Evolutionary conservation across 2,797 vertebrate genomes (phyloP).

Genomic region (Sarcophilus harrisii): DNA sequence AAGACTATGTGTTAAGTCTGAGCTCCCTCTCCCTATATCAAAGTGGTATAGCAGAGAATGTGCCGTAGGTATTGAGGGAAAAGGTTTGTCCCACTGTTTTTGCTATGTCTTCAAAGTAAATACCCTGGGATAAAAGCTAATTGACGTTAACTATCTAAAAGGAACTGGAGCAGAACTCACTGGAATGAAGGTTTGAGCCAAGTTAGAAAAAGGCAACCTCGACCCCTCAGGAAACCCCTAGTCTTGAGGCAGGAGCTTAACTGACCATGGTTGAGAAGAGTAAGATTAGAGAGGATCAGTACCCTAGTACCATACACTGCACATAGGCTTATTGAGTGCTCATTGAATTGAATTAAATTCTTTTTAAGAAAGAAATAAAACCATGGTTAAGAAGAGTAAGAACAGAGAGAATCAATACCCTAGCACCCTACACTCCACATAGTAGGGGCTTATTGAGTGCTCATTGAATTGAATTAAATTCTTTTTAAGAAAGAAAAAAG

Average conservation of each 20-base stretch:
- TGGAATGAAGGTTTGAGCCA: background rate
- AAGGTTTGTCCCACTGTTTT: background rate
- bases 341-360: background rate
- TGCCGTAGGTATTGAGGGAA: background rate
- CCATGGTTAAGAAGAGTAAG: background rate
- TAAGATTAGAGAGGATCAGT: background rate
- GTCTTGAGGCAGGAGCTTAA: background rate
- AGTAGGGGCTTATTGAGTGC: background rate
- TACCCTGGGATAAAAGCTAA: background rate
- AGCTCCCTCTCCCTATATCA: background rate
- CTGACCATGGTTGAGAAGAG: background rate
- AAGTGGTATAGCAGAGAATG: background rate
- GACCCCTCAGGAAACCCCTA: background rate
- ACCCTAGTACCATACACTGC: background rate
- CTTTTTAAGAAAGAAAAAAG: background rate
- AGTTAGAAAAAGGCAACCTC: background rate
- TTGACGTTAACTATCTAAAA: background rate
- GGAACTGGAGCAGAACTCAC: background rate
- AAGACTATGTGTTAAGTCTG: background rate
- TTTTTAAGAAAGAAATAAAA: background rate
- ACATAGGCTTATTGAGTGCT: background rate
- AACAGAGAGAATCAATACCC: background rate
- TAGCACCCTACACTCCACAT: background rate
- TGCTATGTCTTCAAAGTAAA: background rate
- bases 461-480: background rate